Evolutionary conservation across 2,797 vertebrate species (phyloP), one percentile per base, ranked within the genome.

Genomic region (Acrossocheilus fasciatus): DNA sequence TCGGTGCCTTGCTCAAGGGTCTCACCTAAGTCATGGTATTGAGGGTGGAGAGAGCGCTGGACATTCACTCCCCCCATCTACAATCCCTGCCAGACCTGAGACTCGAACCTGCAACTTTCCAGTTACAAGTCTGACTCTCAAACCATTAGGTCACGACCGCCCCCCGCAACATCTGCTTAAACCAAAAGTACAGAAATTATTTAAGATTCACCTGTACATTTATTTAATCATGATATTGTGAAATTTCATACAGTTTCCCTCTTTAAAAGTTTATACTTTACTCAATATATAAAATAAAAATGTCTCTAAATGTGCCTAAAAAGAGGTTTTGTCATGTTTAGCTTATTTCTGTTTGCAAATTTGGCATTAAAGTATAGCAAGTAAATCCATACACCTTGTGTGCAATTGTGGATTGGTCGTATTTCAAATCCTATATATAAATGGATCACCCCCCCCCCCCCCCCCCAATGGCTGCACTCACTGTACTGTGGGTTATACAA

Each of bases 361-460:
- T 68, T 68, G 15, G 7, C 34, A 17, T 36, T 36, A 18, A 36
- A 68, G 3, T 68, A 68, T 36, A 36, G 34, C 30, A 68, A 36
- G 14, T 68, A 66, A 34, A 68, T 36, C 15, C 64, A 68, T 36
- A 36, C 15, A 36, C 34, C 15, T 15, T 6, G 4, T 50, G 20
- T 39, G 12, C 20, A 76, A 34, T 20, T 68, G 59, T 59, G 6
- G 14, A 66, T 8, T 20, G 59, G 3, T 66, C 6, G 0, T 6
- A 26, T 75, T 84, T 84, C 14, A 26, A 17, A 75, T 36, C 7
- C 11, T 83, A 8, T 62, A 23, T 62, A 62, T 47, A 47, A 74
- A n/a, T 15, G 18, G 11, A 74, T n/a, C n/a, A n/a, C n/a, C 23
- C 1, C n/a, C 50, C 45, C 4, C 15, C 6, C 12, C 39, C 45